Evolutionary conservation across 2,888 invertebrate genomes (phyloP).

Genomic region (Drosophila cognata): DNA sequence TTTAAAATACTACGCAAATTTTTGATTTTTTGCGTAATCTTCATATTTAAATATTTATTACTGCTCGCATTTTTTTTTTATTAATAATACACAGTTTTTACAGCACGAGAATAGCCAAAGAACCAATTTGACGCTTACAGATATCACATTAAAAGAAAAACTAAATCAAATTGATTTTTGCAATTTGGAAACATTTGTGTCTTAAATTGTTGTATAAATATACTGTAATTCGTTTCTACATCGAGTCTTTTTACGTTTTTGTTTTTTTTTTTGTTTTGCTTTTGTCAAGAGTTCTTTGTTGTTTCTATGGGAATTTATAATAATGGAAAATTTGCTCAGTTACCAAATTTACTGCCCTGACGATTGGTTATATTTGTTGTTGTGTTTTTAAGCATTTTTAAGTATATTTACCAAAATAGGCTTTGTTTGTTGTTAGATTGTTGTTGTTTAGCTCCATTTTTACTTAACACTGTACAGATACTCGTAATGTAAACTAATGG

Average conservation of each 20-base stretch:
- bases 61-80: conserved; percentile 23
- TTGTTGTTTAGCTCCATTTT: conserved; percentile 68
- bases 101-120: conserved; percentile 67
- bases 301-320: conserved; percentile 39
- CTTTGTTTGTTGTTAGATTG: conserved; percentile 48
- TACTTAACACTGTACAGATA: conserved; percentile 79
- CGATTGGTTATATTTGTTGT: conserved; percentile 39
- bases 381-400: conserved; percentile 38
- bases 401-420: conserved; percentile 72
- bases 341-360: conserved; percentile 64
- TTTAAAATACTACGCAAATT: conserved; percentile 56
- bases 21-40: conserved; percentile 33
- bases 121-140: conserved; percentile 60
- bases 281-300: conserved; percentile 42
- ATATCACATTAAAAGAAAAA: conserved; percentile 74
- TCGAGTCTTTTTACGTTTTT: conserved; percentile 60
- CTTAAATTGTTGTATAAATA: conserved; percentile 64
- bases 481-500: conserved; percentile 73
- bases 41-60: conserved; percentile 29
- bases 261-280: conserved; percentile 16
- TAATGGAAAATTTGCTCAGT: conserved; percentile 41
- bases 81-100: conserved; percentile 59
- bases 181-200: conserved; percentile 64
- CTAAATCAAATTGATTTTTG: conserved; percentile 52
- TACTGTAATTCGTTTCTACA: conserved; percentile 58